Evolutionary conservation across 2,113 vertebrate genomes (phyloP).

Genomic region (Furnarius figulus): DNA sequence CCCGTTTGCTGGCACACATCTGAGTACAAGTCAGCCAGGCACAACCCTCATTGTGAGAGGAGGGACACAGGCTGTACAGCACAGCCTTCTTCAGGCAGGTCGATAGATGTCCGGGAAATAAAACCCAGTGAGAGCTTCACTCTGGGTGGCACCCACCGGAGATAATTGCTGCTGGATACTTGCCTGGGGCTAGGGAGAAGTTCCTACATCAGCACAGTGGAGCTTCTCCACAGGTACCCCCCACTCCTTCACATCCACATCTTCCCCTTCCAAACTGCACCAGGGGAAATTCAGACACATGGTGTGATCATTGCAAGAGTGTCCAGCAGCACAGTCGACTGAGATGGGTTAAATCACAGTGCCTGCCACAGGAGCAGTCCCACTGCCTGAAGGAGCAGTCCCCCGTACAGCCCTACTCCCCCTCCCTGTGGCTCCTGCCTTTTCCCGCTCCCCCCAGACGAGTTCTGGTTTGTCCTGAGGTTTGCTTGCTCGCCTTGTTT

Average conservation of each 20-base stretch:
- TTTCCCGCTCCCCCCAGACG: neutral
- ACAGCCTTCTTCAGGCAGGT: neutral
- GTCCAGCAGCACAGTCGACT: fast-evolving
- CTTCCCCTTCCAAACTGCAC: neutral
- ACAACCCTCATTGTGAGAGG: neutral
- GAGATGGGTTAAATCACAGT: neutral
- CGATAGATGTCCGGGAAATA: neutral
- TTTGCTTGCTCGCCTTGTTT: conserved; percentile 58
- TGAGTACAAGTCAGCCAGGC: neutral
- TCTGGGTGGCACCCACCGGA: conserved; percentile 24
- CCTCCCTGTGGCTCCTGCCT: neutral
- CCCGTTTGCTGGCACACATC: fast-evolving
- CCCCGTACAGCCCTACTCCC: neutral
- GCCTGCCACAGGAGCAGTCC: neutral
- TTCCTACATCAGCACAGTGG: neutral
- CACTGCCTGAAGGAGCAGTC: neutral
- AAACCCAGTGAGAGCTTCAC: neutral
- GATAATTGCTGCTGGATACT: conserved; percentile 28
- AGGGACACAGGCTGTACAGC: neutral
- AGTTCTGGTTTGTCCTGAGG: conserved; percentile 67
- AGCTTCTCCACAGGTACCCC: neutral
- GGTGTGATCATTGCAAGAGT: fast-evolving
- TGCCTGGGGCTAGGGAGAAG: conserved; percentile 3
- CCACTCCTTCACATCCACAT: neutral
- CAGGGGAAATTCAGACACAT: neutral